These are phyloP conservation scores for Sminthurides aquaticus DNA, from an alignment of 2,888 invertebrate genomes.

Conservation along the genomic window DNA sequence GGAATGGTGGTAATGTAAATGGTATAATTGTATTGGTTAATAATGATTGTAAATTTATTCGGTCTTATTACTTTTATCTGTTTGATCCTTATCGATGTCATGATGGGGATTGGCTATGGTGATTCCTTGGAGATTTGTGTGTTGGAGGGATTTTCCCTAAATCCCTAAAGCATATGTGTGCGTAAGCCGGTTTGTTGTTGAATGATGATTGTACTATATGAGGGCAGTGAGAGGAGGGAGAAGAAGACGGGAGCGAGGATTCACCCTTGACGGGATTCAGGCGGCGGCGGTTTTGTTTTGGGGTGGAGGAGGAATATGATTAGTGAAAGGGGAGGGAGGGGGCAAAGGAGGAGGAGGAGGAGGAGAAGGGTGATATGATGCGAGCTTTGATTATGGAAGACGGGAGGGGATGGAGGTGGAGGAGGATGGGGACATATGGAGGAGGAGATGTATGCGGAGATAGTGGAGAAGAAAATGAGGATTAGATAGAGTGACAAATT, in stretches of 20 bases:
- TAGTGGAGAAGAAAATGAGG: conserved; percentile 18
- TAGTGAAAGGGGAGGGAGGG: background rate
- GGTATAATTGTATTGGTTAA: background rate
- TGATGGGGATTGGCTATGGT: background rate
- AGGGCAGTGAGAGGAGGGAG: background rate
- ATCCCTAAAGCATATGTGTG: conserved; percentile 25
- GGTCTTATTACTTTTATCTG: background rate
- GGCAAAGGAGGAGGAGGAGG: background rate
- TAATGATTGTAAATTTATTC: background rate
- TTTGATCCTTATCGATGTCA: background rate
- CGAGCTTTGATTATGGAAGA: background rate
- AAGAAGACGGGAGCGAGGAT: background rate
- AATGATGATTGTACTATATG: background rate
- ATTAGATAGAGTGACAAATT: conserved; percentile 26
- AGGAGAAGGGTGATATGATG: background rate
- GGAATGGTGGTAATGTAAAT: background rate
- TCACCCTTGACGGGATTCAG: background rate
- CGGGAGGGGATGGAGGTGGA: background rate
- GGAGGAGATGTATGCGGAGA: conserved; percentile 2
- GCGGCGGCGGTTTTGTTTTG: too few species aligned
- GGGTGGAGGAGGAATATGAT: background rate
- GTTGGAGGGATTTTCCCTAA: conserved; percentile 5
- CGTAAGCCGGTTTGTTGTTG: conserved; percentile 7
- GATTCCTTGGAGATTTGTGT: background rate
- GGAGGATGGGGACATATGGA: background rate